Percentiles rank a stretch among this genome's conserved stretches.
Conservation (phyloP, 2,888 invertebrate species). For the Taphrorychus bicolor region DNA sequence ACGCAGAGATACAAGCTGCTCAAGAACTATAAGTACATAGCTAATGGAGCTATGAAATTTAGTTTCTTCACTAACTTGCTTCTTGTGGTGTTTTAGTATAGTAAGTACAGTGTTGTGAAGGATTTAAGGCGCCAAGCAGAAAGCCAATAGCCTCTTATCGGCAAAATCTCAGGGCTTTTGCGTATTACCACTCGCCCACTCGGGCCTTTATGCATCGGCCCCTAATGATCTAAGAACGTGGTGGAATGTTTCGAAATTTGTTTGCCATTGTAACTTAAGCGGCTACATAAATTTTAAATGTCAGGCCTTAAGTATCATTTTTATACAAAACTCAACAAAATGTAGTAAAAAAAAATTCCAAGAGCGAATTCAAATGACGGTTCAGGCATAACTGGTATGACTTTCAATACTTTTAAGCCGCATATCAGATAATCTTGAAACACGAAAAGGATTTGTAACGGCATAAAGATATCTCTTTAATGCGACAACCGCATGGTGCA, state of each 20-base stretch:
- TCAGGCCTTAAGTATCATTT: neutral
- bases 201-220: neutral
- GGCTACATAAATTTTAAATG: neutral
- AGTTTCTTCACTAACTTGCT: too few species aligned
- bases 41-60: too few species aligned
- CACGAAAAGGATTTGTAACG: conserved; percentile 28
- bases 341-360: too few species aligned
- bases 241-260: neutral
- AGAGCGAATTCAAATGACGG: too few species aligned
- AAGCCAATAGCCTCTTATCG: neutral
- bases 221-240: neutral
- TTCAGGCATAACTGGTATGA: neutral
- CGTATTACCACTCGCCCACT: neutral
- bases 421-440: neutral
- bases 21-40: too few species aligned
- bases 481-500: conserved; percentile 13
- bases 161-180: neutral
- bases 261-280: neutral
- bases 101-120: too few species aligned
- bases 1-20: too few species aligned
- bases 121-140: neutral
- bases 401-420: neutral
- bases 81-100: too few species aligned
- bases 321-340: too few species aligned
- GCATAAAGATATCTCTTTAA: conserved; percentile 22